These are phyloP conservation scores for Lithosia quadra DNA, from an alignment of 2,888 invertebrate species.

Conservation along the genomic window DNA sequence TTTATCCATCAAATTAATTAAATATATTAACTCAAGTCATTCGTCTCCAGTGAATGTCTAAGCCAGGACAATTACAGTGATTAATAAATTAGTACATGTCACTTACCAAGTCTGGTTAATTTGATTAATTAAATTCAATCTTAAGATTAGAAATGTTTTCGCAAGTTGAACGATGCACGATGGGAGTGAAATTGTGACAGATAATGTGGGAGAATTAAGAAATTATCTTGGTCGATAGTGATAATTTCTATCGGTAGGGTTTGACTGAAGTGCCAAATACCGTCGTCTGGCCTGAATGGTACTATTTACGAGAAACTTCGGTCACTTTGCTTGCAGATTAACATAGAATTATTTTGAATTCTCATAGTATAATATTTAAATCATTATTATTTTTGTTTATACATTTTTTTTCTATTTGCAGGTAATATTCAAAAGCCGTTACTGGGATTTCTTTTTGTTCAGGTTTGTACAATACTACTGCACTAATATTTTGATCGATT, in stretches of 20 bases:
- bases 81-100: background rate
- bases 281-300: too few species aligned
- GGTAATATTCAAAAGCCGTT: background rate
- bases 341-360: too few species aligned
- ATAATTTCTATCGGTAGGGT: too few species aligned
- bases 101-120: background rate
- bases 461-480: background rate
- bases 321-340: too few species aligned
- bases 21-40: background rate
- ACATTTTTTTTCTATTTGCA: background rate
- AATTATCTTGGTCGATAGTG: too few species aligned
- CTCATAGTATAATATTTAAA: too few species aligned
- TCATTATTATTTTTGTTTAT: too few species aligned
- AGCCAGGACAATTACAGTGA: background rate
- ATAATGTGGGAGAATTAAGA: too few species aligned
- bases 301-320: too few species aligned
- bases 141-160: background rate
- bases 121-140: constrained; percentile 4
- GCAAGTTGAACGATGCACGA: background rate
- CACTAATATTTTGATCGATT: too few species aligned
- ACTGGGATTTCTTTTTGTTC: background rate
- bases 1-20: background rate
- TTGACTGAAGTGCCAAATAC: too few species aligned
- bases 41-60: background rate
- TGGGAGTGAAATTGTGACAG: background rate